These are phyloP conservation scores for Carabus problematicus DNA, from an alignment of 2,888 invertebrate genomes.

Conservation along the genomic window DNA sequence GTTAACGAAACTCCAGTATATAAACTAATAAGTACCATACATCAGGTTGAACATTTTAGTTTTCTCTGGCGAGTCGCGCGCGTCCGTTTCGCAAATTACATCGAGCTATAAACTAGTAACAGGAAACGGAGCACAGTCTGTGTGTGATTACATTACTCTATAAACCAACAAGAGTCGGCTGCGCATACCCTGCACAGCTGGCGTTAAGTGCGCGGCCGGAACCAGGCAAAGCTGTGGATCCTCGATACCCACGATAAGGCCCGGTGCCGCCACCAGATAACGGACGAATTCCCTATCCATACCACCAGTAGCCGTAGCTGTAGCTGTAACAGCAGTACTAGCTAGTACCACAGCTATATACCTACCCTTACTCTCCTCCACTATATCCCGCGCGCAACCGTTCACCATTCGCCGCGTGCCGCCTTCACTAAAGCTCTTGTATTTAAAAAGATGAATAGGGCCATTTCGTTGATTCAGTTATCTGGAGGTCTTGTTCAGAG, in stretches of 20 bases:
- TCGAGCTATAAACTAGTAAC: too few species aligned
- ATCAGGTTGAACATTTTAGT: too few species aligned
- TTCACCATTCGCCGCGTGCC: background rate
- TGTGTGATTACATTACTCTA: slow-evolving; percentile 23
- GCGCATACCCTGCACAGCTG: background rate
- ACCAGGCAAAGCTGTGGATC: too few species aligned
- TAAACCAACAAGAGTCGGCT: slow-evolving; percentile 5
- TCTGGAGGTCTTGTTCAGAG: slow-evolving; percentile 59
- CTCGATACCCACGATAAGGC: slow-evolving; percentile 19
- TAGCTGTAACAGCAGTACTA: too few species aligned
- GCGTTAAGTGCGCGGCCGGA: background rate
- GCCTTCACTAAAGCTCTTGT: slow-evolving; percentile 48
- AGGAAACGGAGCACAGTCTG: background rate
- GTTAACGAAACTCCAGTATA: too few species aligned
- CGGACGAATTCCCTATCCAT: too few species aligned
- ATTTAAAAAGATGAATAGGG: slow-evolving; percentile 71
- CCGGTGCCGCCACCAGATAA: background rate
- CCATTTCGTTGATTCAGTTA: slow-evolving; percentile 73
- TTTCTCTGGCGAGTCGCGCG: too few species aligned
- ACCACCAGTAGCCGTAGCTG: too few species aligned
- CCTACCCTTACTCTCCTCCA: background rate
- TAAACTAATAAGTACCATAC: too few species aligned
- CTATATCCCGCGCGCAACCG: slow-evolving; percentile 1
- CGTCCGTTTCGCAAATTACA: too few species aligned
- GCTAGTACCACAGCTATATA: too few species aligned